These are phyloP conservation scores for Homarus gammarus DNA, from an alignment of 2,888 invertebrate genomes.

Conservation along the genomic window DNA sequence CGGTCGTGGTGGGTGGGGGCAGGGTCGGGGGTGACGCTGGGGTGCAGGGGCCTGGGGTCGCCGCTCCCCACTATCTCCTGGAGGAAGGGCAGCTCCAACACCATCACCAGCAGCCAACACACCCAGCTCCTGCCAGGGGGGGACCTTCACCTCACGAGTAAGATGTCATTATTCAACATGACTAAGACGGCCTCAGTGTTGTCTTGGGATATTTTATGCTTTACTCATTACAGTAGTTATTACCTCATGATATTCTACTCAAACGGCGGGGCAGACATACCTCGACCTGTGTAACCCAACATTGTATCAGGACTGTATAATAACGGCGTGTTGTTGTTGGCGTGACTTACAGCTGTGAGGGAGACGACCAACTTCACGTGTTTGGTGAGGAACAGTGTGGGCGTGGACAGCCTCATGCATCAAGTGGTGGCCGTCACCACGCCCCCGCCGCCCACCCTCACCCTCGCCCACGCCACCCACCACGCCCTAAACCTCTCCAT, in stretches of 20 bases:
- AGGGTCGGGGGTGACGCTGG: conserved; percentile 64
- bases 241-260: conserved; percentile 26
- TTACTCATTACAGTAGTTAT: conserved; percentile 25
- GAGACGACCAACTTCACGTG: conserved; percentile 59
- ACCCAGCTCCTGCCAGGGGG: conserved; percentile 72
- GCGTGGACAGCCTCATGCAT: conserved; percentile 60
- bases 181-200: too few species aligned
- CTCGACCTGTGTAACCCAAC: neutral
- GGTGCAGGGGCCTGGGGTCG: conserved; percentile 65
- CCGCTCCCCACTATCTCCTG: conserved; percentile 63
- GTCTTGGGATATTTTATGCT: too few species aligned
- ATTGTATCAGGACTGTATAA: neutral
- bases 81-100: conserved; percentile 40
- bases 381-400: conserved; percentile 34
- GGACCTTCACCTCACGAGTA: conserved; percentile 70
- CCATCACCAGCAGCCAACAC: conserved; percentile 26
- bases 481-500: conserved; percentile 64
- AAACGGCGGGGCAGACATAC: neutral
- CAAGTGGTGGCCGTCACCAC: conserved; percentile 48
- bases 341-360: neutral
- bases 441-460: conserved; percentile 49
- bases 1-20: conserved; percentile 51
- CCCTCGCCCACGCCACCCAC: conserved; percentile 45
- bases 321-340: too few species aligned
- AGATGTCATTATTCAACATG: neutral